Conservation (phyloP, 2,888 invertebrate species). For the Nudaria mundana region DNA sequence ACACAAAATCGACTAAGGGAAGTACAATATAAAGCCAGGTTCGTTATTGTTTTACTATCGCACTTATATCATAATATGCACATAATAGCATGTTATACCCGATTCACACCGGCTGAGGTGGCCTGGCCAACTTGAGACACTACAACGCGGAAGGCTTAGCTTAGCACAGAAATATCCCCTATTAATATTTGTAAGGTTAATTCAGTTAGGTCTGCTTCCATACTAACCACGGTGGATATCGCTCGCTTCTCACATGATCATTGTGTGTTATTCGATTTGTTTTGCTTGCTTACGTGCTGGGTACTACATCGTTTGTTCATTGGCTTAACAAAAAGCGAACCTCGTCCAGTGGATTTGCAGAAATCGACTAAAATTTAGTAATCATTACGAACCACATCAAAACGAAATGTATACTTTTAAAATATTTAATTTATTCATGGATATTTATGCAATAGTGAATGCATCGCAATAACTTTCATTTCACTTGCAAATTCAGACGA, state of each 20-base stretch:
- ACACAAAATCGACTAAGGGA: constrained; percentile 5
- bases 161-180: constrained; percentile 55
- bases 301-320: constrained; percentile 28
- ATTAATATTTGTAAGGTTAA: constrained; percentile 53
- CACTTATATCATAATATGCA: constrained; percentile 54
- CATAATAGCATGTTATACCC: constrained; percentile 66
- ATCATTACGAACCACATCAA: too few species aligned
- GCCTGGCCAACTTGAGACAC: constrained; percentile 51
- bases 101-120: constrained; percentile 77
- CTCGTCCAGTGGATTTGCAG: neutral
- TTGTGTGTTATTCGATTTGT: constrained; percentile 72
- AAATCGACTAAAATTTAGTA: too few species aligned
- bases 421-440: neutral
- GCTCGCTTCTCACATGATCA: constrained; percentile 77
- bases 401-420: neutral
- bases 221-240: constrained; percentile 54
- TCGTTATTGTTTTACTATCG: constrained; percentile 43
- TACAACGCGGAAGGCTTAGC: constrained; percentile 60
- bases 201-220: constrained; percentile 70
- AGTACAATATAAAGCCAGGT: constrained; percentile 12
- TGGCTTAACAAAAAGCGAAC: constrained; percentile 29
- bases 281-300: constrained; percentile 75
- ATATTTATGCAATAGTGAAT: too few species aligned
- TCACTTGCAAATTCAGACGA: neutral
- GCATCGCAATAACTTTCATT: neutral